Evolutionary conservation across 2,888 invertebrate genomes (phyloP), one percentile per base, ranked within the genome.

Genomic region (Parapristionchus giblindavisi): DNA sequence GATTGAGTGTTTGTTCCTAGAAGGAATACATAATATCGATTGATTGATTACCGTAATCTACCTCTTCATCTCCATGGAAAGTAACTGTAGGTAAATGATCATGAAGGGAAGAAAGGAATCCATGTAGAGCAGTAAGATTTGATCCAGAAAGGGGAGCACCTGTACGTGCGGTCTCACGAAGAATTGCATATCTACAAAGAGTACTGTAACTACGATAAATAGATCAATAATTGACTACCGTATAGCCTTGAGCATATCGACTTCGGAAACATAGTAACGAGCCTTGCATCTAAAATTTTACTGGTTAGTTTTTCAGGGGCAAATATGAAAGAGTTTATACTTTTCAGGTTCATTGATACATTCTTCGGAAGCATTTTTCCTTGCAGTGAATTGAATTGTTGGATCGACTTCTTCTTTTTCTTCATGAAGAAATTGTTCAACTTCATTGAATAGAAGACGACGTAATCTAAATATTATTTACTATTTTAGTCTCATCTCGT

Each of bases 191-290:
- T 34, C 71, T 71, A n/a, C n/a, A n/a, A n/a, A n/a, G n/a, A n/a
- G n/a, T n/a, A n/a, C n/a, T n/a, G n/a, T n/a, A n/a, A n/a, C n/a
- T n/a, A n/a, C n/a, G 29, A 56, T 8, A n/a, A 24, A 24, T 11
- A 56, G 29, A 14, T 14, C 56, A 56, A 6, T 24, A 6, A 27
- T 8, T n/a, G n/a, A 27, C 6, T 29, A 81, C 52, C 84, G 76
- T 77, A 87, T 84, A 21, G 87, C 84, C 75, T 86, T 86, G 70
- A 87, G 80, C 84, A 87, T 85, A 74, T 87, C 87, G 27, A 83
- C 79, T 76, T 87, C 87, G 2, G 86, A 85, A 8, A 87, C 85
- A 70, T 75, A 87, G 78, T 81, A 71, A 8, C 71, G 71, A 2
- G n/a, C 34, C 32, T 58, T 71, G 56, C 71, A 71, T 24, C 71